These are phyloP conservation scores for Chalcosyrphus nemorum DNA, from an alignment of 2,888 invertebrate genomes.

Conservation along the genomic window DNA sequence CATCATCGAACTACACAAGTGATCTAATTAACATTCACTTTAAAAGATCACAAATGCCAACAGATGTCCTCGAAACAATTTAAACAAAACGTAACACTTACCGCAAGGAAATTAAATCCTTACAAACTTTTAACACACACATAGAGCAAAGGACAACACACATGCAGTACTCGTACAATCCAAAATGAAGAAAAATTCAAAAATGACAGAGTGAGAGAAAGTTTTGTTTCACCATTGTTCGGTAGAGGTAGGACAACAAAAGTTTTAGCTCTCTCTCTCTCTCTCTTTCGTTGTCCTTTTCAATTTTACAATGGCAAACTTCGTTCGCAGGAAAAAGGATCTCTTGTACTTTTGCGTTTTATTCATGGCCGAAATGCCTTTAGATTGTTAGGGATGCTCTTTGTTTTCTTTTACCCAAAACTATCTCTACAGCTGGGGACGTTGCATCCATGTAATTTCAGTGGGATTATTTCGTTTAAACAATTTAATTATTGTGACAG, in stretches of 20 bases:
- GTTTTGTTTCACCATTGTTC: constrained; percentile 41
- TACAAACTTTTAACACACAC: constrained; percentile 50
- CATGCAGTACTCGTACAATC: too few relatives aligned
- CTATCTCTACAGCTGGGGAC: constrained; percentile 24
- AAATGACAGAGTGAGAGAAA: constrained; percentile 16
- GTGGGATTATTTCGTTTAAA: constrained; percentile 64
- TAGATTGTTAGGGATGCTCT: constrained; percentile 26
- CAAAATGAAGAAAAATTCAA: neutral
- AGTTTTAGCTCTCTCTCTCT: too few relatives aligned
- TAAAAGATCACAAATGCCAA: constrained; percentile 30
- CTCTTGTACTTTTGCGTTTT: constrained; percentile 45
- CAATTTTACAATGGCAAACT: constrained; percentile 37
- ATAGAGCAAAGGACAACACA: constrained; percentile 5
- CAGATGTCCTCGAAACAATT: constrained; percentile 51
- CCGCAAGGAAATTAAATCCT: constrained; percentile 65
- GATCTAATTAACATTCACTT: too few relatives aligned
- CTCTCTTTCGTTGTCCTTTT: constrained; percentile 48
- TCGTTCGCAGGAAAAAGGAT: neutral
- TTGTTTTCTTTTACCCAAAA: constrained; percentile 35
- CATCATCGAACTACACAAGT: too few relatives aligned
- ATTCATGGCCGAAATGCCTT: constrained; percentile 48
- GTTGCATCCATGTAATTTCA: constrained; percentile 50
- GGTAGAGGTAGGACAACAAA: constrained; percentile 28
- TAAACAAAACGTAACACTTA: constrained; percentile 47
- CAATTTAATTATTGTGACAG: constrained; percentile 62